Evolutionary conservation across 2,888 invertebrate genomes (phyloP), one percentile per base, ranked within the genome.

Genomic region (Philaethria dido): DNA sequence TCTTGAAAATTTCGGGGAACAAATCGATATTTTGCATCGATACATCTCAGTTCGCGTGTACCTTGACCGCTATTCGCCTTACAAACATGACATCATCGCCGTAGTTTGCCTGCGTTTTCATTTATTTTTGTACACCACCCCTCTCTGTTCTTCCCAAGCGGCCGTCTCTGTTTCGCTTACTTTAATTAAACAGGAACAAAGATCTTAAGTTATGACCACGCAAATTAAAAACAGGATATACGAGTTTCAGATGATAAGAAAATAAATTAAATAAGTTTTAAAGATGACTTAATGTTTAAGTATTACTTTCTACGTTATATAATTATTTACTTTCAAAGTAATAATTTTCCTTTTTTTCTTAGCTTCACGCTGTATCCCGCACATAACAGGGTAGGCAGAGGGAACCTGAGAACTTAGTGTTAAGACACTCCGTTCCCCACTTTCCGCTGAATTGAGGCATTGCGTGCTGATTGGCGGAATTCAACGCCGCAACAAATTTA

Each of bases 41-140:
- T 77, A 75, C 75, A 78, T 78, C 75, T 73, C 74, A 61, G 67
- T 68, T 68, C 73, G 69, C 74, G 79, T 78, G 78, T 82, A 85
- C 88, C 90, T 89, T 90, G 91, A 90, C 91, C 91, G 87, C 88
- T 86, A 90, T 90, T 78, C 83, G 85, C 74, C 85, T 83, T 77
- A 73, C 75, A 72, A 71, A 74, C 79, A 88, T 91, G 89, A 91
- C 89, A 91, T 91, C 91, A 91, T 81, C 77, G 72, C 61, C 79
- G 66, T 70, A 71, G 70, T 76, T 77, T 77, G 77, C 75, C 78
- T 76, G 79, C 76, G 75, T 79, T 83, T 87, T 83, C 78, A 77
- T 85, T 87, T 87, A 86, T 86, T 87, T 88, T 85, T 80, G 82
- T 84, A 74, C 77, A 70, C 62, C 48, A 70, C 72, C 77, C 74